A percentile compares a stretch with the other conserved stretches of the same genome.
phyloP scores from a whole-genome alignment of 2,113 vertebrate species.

The Pholis gunnellus region DNA sequence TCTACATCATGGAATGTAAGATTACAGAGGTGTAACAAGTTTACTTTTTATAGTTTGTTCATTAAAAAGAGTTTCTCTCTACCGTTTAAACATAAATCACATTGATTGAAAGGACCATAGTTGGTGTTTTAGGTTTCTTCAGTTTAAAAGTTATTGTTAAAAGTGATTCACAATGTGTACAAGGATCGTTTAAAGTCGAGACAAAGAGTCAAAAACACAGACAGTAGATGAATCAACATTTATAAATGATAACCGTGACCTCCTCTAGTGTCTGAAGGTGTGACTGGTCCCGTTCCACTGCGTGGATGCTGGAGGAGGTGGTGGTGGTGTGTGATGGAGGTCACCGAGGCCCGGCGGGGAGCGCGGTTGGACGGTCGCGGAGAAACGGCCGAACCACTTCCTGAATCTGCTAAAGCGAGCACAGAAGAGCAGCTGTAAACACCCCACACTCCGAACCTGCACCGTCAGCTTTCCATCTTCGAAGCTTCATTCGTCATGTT shows the following conservation, averaged over 20 bases:
- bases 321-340: background rate
- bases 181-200: background rate
- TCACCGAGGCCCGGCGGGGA: constrained; percentile 21
- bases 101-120: background rate
- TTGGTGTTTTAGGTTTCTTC: background rate
- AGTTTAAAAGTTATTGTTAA: background rate
- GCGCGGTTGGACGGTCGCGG: no score
- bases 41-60: background rate
- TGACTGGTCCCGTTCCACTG: background rate
- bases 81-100: background rate
- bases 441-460: no score
- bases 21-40: background rate
- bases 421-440: no score
- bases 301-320: background rate
- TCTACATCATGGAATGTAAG: background rate
- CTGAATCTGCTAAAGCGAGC: no score
- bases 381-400: no score
- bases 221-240: background rate
- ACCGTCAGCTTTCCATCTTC: no score
- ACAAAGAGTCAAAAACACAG: background rate
- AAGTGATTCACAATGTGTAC: background rate
- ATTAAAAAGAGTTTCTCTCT: background rate
- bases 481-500: no score
- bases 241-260: background rate
- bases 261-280: background rate